Evolutionary conservation across 2,888 invertebrate species (phyloP), one percentile per base, ranked within the genome.

Genomic region (Bedellia somnulentella): DNA sequence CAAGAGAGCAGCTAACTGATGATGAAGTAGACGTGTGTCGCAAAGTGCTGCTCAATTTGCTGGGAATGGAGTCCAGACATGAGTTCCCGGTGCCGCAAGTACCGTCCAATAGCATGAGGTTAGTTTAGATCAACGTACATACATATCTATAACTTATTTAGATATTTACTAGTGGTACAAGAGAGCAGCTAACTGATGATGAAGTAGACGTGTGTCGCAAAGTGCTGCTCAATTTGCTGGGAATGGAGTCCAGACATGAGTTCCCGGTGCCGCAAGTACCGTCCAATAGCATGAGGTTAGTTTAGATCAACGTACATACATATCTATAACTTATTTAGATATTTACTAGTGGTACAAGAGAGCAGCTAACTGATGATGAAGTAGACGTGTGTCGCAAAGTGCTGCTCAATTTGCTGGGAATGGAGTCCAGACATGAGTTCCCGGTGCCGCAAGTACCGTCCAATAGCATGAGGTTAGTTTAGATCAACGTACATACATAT

Each of bases 21-120:
- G 89, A 90, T 3, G 93, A 96, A 47, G 84, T 93, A 12, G 76
- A 89, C 13, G 85, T 90, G 31, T 95, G 94, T 46, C 88, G 90
- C 41, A 89, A 88, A 49, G 86, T 91, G 8, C 86, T 96, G 33
- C 86, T 87, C 41, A 83, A 86, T 36, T 62, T 96, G 1, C 81
- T 93, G 1, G 83, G 81, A 6, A 81, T 90, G 60, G 94, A 95
- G 57, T 81, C 86, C 0, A 84, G 91, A 26, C 89, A 91, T 48
- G 93, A 94, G 48, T 79, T 88, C 21, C 77, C 95, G 1, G 83
- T 89, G 2, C 66, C 89, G 16, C 85, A 24, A 6, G 12, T 11
- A 3, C 9, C 26, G 12, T 14, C 70, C 15, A 46, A 63, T 1
- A 67, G 84, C 13, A 79, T 84, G 41, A 80, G 88, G 61, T 83